These are phyloP conservation scores for Karalla daura DNA, from an alignment of 2,797 vertebrate genomes.

Conservation along the genomic window DNA sequence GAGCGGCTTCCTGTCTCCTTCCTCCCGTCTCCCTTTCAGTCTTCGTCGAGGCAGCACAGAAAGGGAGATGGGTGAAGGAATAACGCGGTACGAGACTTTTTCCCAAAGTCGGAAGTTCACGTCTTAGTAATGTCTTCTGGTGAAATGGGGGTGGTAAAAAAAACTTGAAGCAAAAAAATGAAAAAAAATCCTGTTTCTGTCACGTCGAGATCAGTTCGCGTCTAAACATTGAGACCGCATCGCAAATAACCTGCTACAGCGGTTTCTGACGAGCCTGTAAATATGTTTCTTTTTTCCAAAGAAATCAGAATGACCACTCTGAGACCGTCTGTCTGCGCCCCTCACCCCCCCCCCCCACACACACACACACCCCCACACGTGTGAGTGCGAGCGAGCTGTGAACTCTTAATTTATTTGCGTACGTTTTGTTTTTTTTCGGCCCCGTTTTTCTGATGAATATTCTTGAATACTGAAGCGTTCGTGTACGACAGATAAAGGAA, in stretches of 20 bases:
- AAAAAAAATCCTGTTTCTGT: not conserved
- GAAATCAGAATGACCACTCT: constrained; percentile 61
- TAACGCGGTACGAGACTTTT: constrained; percentile 46
- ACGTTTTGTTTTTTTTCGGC: constrained; percentile 53
- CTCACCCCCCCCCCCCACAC: no score
- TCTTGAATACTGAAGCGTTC: constrained; percentile 46
- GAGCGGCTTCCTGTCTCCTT: constrained; percentile 30
- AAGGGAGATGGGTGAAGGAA: constrained; percentile 14
- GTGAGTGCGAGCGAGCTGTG: constrained; percentile 49
- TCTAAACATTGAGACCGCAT: not conserved
- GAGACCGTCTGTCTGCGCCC: constrained; percentile 23
- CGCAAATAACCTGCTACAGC: constrained; percentile 19
- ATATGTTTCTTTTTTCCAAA: constrained; percentile 66
- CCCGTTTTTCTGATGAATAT: constrained; percentile 50
- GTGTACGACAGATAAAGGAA: constrained; percentile 57
- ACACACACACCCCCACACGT: no score
- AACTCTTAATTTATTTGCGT: constrained; percentile 74
- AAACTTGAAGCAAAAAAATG: constrained; percentile 60
- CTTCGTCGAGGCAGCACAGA: constrained; percentile 45
- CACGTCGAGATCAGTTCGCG: not conserved
- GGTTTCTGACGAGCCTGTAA: constrained; percentile 40
- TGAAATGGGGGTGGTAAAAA: constrained; percentile 24
- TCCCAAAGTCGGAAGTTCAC: constrained; percentile 5
- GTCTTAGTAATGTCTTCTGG: constrained; percentile 44
- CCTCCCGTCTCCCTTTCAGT: constrained; percentile 29